These are phyloP conservation scores for Allygus modestus DNA, from an alignment of 2,888 invertebrate species.

Conservation along the genomic window DNA sequence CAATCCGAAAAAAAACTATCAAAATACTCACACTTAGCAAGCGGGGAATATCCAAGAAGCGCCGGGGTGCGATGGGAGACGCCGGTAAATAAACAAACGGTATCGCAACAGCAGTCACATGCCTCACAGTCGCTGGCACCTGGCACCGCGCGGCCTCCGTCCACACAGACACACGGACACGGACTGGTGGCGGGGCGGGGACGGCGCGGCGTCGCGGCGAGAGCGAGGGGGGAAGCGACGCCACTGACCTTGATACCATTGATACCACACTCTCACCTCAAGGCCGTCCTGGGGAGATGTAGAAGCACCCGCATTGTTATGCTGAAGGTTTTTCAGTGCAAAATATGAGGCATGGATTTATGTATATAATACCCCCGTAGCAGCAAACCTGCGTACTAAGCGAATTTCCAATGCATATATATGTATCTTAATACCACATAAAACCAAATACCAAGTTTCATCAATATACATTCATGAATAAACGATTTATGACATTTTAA, in stretches of 20 bases:
- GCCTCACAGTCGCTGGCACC: neutral
- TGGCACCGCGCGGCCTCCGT: neutral
- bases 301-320: too few relatives aligned
- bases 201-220: neutral
- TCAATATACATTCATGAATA: too few relatives aligned
- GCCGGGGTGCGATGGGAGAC: too few relatives aligned
- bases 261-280: neutral
- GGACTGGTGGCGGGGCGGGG: neutral
- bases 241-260: conserved; percentile 29
- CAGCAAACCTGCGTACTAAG: too few relatives aligned
- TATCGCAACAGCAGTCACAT: neutral
- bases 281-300: conserved; percentile 3
- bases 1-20: neutral
- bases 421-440: too few relatives aligned
- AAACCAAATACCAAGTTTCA: too few relatives aligned
- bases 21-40: neutral
- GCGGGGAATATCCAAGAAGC: neutral
- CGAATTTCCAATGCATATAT: too few relatives aligned
- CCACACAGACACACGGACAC: neutral
- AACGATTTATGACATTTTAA: too few relatives aligned
- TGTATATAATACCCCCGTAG: too few relatives aligned
- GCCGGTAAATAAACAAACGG: neutral
- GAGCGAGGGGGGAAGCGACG: neutral
- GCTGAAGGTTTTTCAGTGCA: too few relatives aligned
- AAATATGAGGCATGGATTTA: too few relatives aligned